These are phyloP conservation scores for Drosophila willistoni DNA, from an alignment of 1,140 invertebrate genomes.

Conservation along the genomic window DNA sequence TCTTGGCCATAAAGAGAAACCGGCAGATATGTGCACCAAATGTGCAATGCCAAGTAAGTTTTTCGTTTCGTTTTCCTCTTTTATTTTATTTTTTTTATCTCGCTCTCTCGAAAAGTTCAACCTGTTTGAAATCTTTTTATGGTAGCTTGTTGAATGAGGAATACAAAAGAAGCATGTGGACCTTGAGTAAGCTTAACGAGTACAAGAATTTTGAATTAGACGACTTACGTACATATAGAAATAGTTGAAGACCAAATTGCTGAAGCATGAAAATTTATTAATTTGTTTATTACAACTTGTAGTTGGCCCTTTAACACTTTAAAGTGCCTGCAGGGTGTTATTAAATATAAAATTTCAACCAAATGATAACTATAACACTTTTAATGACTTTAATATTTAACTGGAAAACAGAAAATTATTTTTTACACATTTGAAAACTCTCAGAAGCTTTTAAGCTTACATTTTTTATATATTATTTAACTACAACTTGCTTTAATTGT, in stretches of 20 bases:
- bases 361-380: no score
- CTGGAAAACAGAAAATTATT: no score
- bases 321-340: no score
- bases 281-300: no score
- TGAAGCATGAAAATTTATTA: neutral
- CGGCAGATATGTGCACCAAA: constrained; percentile 76
- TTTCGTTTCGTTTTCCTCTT: constrained; percentile 39
- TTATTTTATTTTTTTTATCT: constrained; percentile 7
- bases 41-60: constrained; percentile 46
- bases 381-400: no score
- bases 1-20: constrained; percentile 79
- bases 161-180: constrained; percentile 30
- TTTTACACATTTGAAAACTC: no score
- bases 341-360: no score
- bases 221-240: neutral
- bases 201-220: constrained; percentile 15
- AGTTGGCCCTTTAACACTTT: no score
- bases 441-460: no score
- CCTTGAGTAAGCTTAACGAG: constrained; percentile 11
- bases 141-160: constrained; percentile 55
- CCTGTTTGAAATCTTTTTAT: constrained; percentile 53
- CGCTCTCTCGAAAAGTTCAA: constrained; percentile 40
- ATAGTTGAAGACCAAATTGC: neutral
- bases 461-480: no score
- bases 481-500: no score